phyloP scores from a whole-genome alignment of 2,888 invertebrate species.

The Troides aeacus region DNA sequence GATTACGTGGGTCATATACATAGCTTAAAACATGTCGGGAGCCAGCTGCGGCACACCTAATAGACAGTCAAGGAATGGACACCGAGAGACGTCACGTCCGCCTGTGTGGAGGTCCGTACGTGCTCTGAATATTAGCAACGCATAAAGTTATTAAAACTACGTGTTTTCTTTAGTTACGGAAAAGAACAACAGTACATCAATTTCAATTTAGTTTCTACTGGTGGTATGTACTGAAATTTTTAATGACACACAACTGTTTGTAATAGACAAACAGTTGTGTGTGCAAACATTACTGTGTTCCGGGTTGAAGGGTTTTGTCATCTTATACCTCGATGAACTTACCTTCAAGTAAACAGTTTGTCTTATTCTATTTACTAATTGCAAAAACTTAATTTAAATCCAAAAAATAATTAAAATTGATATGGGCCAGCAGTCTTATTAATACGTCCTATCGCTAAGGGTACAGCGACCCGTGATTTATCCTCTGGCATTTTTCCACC shows the following conservation, averaged over 20 bases:
- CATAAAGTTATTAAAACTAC: conserved; percentile 15
- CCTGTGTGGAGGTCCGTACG: conserved; percentile 65
- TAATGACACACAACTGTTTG: no score
- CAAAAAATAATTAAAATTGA: conserved; percentile 11
- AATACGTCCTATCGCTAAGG: conserved; percentile 53
- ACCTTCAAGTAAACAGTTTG: no score
- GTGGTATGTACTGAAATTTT: no score
- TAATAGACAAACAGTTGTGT: no score
- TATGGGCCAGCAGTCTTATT: conserved; percentile 34
- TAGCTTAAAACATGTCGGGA: background rate
- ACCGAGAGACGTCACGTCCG: conserved; percentile 59
- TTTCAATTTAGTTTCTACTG: no score
- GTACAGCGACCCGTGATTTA: conserved; percentile 49
- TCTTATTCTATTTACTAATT: no score
- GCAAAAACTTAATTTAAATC: background rate
- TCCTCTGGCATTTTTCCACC: conserved; percentile 52
- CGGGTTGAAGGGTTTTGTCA: no score
- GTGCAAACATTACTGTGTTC: no score
- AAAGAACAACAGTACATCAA: background rate
- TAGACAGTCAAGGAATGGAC: conserved; percentile 21
- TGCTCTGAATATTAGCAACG: conserved; percentile 52
- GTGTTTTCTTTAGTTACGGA: conserved; percentile 1
- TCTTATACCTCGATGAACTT: no score
- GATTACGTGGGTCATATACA: no score
- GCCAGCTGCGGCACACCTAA: conserved; percentile 9